phyloP scores from a whole-genome alignment of 2,888 invertebrate species.

The Osmoderma eremita region DNA sequence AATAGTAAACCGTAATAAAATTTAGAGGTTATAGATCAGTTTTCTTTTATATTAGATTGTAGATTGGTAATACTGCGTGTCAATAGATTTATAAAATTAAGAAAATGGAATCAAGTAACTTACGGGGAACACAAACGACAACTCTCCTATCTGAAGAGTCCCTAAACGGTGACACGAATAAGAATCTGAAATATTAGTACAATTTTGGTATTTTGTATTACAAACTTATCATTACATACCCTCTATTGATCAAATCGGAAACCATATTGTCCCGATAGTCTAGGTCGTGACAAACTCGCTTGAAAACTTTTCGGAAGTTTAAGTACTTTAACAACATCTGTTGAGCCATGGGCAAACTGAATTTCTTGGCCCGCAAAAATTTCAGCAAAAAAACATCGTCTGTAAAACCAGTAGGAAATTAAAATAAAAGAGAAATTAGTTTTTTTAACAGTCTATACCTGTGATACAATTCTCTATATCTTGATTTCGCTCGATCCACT shows the following conservation, averaged over 20 bases:
- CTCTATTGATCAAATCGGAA: slow-evolving; percentile 72
- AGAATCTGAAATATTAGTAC: slow-evolving; percentile 67
- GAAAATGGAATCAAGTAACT: no score
- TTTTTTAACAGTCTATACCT: slow-evolving; percentile 62
- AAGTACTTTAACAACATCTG: slow-evolving; percentile 82
- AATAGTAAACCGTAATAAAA: no score
- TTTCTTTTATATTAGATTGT: no score
- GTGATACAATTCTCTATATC: slow-evolving; percentile 76
- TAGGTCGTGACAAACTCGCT: slow-evolving; percentile 71
- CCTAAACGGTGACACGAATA: slow-evolving; percentile 78
- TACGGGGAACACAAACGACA: slow-evolving; percentile 65
- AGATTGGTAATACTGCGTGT: no score
- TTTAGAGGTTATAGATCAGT: no score
- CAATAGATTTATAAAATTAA: neutral
- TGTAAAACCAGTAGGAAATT: slow-evolving; percentile 56
- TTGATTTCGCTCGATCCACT: slow-evolving; percentile 76
- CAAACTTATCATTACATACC: slow-evolving; percentile 63
- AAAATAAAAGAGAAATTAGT: slow-evolving; percentile 1
- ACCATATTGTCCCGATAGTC: slow-evolving; percentile 73
- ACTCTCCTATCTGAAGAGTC: slow-evolving; percentile 80
- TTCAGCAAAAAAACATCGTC: slow-evolving; percentile 79
- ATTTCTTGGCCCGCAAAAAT: slow-evolving; percentile 81
- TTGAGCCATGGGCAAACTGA: slow-evolving; percentile 81
- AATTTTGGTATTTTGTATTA: slow-evolving; percentile 20
- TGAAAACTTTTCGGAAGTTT: slow-evolving; percentile 76